A percentile compares a stretch with the other conserved stretches of the same genome.
Evolutionary conservation across 2,113 vertebrate species (phyloP).

Genomic region (Cheirogaleus medius): DNA sequence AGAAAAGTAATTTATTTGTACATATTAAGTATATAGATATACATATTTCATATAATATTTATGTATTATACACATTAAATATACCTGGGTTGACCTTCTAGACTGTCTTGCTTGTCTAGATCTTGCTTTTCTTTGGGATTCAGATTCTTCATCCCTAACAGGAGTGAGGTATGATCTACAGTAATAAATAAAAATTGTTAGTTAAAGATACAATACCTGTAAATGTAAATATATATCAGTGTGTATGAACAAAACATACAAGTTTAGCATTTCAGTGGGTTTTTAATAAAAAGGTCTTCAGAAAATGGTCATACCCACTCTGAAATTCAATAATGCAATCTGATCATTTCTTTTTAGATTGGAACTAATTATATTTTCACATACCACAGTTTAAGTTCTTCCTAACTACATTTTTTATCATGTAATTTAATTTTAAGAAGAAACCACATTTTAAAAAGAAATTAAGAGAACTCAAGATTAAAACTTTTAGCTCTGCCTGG

Average conservation of each 20-base stretch:
- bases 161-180: conserved; percentile 98
- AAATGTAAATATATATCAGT: conserved; percentile 40
- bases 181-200: conserved; percentile 74
- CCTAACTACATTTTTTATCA: neutral
- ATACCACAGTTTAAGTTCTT: neutral
- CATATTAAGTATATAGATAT: neutral
- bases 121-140: conserved; percentile 99
- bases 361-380: conserved; percentile 33
- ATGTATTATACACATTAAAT: neutral
- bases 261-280: conserved; percentile 8
- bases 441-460: neutral
- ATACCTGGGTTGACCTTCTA: conserved; percentile 97
- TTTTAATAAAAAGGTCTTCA: conserved; percentile 39
- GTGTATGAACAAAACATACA: neutral
- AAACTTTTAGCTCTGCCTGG: neutral
- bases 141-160: conserved; percentile 98
- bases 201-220: neutral
- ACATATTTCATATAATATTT: neutral
- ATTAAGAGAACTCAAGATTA: neutral
- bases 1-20: neutral
- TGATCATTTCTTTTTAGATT: neutral
- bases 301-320: neutral
- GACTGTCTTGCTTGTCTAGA: conserved; percentile 99
- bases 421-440: neutral
- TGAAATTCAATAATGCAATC: conserved; percentile 32